Base-by-base conservation (phyloP, 2,888 invertebrate species). In the Cepaea hortensis region DNA sequence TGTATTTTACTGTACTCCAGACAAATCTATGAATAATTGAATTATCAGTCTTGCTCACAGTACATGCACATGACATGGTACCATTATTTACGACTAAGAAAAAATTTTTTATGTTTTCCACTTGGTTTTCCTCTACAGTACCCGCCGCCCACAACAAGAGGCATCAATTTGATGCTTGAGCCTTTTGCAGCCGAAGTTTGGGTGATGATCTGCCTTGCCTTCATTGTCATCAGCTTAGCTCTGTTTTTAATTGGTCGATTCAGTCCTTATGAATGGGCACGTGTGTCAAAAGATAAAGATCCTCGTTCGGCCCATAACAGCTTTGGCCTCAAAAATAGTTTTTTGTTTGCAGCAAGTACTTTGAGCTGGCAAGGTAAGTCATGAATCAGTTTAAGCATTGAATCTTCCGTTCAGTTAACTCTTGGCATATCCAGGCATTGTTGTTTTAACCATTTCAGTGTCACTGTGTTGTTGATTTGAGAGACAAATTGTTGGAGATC, bases 301-400 rank as follows among this genome's bases (percentile, higher is more conserved):
- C 81, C 83, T 5, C 81, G 87, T 61, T 46, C 76, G 18, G 87
- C 87, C 3, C 81, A 89, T 2, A 70, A 88, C 50, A 90, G 87
- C 61, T 90, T 90, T 75, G 89, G 88, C 20, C 81, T 90, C 65
- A 86, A 87, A 23, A 89, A 90, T 77, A 90, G 90, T 79, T 89
- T 90, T 50, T 84, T 89, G 23, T 90, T 89, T 84, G 85, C 85
- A 79, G 81, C 88, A 46, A 90, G 88, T 62, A 89, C 90, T n/a
- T 68, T 90, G 11, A 81, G 83, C 61, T 88, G 88, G 88, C 90
- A 90, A 88, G 90, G 90, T 90, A 79, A 35, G 73, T 23, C 13
- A 46, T 48, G 9, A 4, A 3, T 11, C 13, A 46, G 46, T 13
- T 55, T 6, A 55, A 55, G 55, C 6, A 55, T 55, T 55, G 11